Evolutionary conservation across 2,113 vertebrate genomes (phyloP).

Genomic region (Dromaius novaehollandiae): DNA sequence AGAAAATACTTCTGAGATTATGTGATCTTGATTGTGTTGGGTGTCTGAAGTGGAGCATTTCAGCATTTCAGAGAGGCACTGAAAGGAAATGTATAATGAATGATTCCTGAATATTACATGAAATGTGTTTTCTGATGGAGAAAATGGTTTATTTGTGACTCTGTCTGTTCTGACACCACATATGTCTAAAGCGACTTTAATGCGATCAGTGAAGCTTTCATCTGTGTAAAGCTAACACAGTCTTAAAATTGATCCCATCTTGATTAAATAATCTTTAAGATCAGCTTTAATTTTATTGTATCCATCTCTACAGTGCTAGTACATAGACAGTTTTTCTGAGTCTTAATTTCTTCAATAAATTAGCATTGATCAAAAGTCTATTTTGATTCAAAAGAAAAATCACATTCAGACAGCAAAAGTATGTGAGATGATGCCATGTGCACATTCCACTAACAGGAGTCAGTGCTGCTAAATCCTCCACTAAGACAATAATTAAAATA

Average conservation of each 20-base stretch:
- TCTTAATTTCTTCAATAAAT: background rate
- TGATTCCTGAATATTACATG: constrained; percentile 35
- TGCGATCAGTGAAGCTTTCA: constrained; percentile 1
- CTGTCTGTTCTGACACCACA: background rate
- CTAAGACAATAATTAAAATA: background rate
- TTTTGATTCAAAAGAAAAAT: background rate
- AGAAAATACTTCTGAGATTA: background rate
- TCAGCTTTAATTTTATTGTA: background rate
- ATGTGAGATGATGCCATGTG: background rate
- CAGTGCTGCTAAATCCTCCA: background rate
- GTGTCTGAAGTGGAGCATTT: background rate
- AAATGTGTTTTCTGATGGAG: constrained; percentile 20
- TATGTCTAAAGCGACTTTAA: background rate
- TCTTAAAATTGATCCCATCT: background rate
- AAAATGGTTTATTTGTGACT: background rate
- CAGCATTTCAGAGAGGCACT: background rate
- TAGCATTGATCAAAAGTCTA: background rate
- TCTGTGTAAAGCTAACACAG: background rate
- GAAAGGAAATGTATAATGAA: constrained; percentile 44
- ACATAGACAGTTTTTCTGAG: background rate
- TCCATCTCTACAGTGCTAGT: background rate
- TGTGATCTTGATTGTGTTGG: background rate
- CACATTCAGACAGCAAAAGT: background rate
- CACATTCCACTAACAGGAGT: background rate
- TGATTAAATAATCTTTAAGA: background rate